Conservation (phyloP, 2,797 vertebrate species). For the Heterohyrax brucei region DNA sequence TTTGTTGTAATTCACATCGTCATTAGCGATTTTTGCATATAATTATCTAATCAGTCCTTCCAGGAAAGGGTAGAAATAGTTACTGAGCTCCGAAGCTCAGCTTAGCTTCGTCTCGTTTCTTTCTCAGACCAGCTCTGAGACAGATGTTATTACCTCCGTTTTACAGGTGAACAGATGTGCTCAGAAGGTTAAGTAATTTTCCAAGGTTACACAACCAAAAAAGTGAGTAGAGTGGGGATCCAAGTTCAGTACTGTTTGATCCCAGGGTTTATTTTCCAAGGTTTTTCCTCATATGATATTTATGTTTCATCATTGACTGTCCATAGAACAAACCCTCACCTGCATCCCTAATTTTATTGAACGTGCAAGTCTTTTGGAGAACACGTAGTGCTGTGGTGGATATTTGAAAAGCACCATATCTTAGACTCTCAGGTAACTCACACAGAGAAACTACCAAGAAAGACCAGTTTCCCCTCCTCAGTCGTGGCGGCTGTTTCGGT, state of each 20-base stretch:
- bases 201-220: background rate
- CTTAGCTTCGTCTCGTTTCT: background rate
- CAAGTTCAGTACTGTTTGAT: background rate
- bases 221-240: background rate
- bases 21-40: background rate
- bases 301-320: background rate
- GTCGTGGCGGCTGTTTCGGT: background rate
- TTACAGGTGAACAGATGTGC: background rate
- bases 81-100: background rate
- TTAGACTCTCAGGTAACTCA: background rate
- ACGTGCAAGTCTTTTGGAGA: background rate
- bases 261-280: background rate
- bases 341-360: background rate
- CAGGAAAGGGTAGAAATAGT: background rate
- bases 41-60: background rate
- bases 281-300: background rate
- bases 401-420: background rate
- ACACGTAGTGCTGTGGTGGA: background rate
- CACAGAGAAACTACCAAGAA: background rate
- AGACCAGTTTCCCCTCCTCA: background rate
- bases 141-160: too few species aligned
- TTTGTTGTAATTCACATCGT: background rate
- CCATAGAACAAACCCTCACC: background rate
- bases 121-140: background rate
- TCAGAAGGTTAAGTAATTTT: too few species aligned